Evolutionary conservation across 2,888 invertebrate species (phyloP), one percentile per base, ranked within the genome.

Genomic region (Lepidocyrtinus sp.): DNA sequence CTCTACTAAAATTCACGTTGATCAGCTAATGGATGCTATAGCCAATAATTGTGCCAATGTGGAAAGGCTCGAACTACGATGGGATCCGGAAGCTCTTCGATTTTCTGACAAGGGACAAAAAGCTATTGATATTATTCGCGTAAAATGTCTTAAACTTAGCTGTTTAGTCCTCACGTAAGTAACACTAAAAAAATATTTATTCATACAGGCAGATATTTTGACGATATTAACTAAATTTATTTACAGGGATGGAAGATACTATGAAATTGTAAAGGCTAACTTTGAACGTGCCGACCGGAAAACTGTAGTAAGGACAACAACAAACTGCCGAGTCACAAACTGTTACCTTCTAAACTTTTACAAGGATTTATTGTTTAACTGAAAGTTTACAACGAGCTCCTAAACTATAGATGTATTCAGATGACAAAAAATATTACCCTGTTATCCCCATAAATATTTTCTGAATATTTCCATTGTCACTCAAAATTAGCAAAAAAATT

Each of bases 81-180:
- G 99, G 99, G 99, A 99, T 89, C 98, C 99, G 0, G 98, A 98
- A 87, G 99, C 99, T 88, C 91, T 99, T 46, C 92, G 99, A 71
- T 99, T 98, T 90, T 99, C 98, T 50, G 99, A 99, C 89, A 99
- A 99, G 90, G 98, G 98, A 88, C 98, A 98, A 89, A 99, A 99
- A 89, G 99, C 99, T 61, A 98, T 99, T 86, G 99, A 99, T 89
- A 95, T 98, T 65, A 91, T 99, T 82, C 93, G 99, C 63, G 96
- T 99, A 61, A 96, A 96, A 88, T 99, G 99, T 87, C 91, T 97
- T 0, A 95, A 97, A 88, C 90, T 99, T 68, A 93, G 94, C 86
- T 97, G 98, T 87, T 92, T 99, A 84, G 96, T 97, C 17, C 91
- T 99, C 61, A 97, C 95, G 96, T 96, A 89, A 89, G 88, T 50